A percentile compares a stretch with the other conserved stretches of the same genome.
phyloP scores from a whole-genome alignment of 1,140 invertebrate genomes.

The Archegozetes longisetosus region DNA sequence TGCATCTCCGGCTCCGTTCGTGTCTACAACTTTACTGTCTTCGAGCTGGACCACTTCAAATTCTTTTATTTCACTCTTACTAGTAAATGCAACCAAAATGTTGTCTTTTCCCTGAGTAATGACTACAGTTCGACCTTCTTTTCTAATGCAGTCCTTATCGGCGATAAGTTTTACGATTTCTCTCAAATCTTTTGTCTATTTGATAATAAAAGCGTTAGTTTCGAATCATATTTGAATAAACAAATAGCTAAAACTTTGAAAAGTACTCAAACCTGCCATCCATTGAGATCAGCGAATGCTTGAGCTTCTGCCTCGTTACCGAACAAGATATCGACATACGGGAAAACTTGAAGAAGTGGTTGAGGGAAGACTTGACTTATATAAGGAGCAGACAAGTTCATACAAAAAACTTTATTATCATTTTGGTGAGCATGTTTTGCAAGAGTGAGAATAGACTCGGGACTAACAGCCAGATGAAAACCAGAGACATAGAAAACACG shows the following conservation, averaged over 20 bases:
- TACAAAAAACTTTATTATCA: conserved; percentile 9
- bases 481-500: conserved; percentile 15
- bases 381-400: conserved; percentile 74
- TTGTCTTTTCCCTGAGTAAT: conserved; percentile 78
- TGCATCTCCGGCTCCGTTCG: conserved; percentile 96
- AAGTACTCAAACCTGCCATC: conserved; percentile 5
- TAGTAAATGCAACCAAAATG: conserved; percentile 49
- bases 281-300: conserved; percentile 17
- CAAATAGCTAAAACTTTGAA: background rate
- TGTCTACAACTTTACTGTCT: conserved; percentile 63
- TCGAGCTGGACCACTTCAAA: background rate
- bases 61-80: conserved; percentile 23
- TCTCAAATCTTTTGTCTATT: conserved; percentile 22
- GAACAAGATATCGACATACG: conserved; percentile 90
- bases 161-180: conserved; percentile 58
- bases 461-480: conserved; percentile 13
- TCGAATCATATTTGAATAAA: background rate
- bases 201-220: background rate
- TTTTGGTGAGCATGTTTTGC: conserved; percentile 8
- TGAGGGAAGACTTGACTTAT: conserved; percentile 76
- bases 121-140: conserved; percentile 53
- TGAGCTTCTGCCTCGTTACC: conserved; percentile 66
- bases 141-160: conserved; percentile 25
- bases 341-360: conserved; percentile 58
- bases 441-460: conserved; percentile 2